Base-by-base conservation (phyloP, 2,888 invertebrate genomes). In the Eilema depressum region DNA sequence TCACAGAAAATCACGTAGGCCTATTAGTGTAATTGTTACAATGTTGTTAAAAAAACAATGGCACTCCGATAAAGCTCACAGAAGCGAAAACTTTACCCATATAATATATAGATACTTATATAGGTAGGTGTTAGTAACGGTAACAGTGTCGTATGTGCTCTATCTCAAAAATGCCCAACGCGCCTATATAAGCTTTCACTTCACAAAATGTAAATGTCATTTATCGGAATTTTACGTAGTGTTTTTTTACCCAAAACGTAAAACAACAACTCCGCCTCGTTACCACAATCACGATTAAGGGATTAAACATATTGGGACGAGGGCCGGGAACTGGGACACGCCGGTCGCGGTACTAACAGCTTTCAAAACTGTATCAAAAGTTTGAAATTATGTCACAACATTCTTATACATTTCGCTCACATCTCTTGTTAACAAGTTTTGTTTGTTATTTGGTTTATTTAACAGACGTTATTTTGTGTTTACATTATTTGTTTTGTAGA, bases 231-330 rank as follows among this genome's bases (percentile, higher is more conserved):
- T 47, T 47, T 47, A 5, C 47, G 47, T 20, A 20, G 1, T 41
- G 41, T 20, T 53, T 53, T 20, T 47, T 53, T n/a, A 53, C 53
- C n/a, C n/a, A 2, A n/a, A 53, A n/a, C n/a, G 3, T 53, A 53
- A 53, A 53, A 47, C 20, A 47, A 53, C 53, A 53, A 20, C n/a
- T 53, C 47, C 20, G 20, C 47, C 53, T n/a, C 53, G 53, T 53
- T 20, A n/a, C 53, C 53, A n/a, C 53, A 53, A 53, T 53, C 53
- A n/a, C 53, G 53, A 53, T 53, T 53, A 53, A 53, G n/a, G n/a
- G 53, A 53, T 47, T 47, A 47, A 20, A 0, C 17, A 47, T 47
- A 47, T 41, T 41, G 41, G 41, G 47, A 47, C 47, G 47, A 17
- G 47, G 5, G 7, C 37, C 10, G 1, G 17, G 25, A 63, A 63